Evolutionary conservation across 2,113 vertebrate species (phyloP).

Genomic region (Octodon degus): DNA sequence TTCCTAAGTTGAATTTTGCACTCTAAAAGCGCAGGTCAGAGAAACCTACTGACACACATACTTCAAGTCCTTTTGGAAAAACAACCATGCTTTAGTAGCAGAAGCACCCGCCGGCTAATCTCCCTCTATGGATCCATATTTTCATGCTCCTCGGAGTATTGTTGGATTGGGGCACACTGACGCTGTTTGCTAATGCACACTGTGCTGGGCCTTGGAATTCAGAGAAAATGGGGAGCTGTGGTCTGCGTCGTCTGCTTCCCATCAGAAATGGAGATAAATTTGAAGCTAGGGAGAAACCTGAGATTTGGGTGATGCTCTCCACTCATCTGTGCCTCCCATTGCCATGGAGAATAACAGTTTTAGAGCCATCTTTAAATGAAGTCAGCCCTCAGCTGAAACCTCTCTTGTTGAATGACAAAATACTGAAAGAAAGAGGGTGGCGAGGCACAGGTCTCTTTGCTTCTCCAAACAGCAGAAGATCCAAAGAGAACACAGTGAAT

Average conservation of each 20-base stretch:
- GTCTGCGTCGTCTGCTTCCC: background rate
- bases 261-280: slow-evolving; percentile 38
- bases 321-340: background rate
- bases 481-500: background rate
- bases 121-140: background rate
- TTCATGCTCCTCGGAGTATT: background rate
- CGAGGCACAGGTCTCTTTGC: background rate
- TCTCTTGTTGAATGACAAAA: slow-evolving; percentile 39
- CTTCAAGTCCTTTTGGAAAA: background rate
- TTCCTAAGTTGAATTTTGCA: background rate
- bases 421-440: background rate
- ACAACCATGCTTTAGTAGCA: background rate
- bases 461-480: background rate
- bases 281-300: background rate
- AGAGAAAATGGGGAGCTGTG: background rate
- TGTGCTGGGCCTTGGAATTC: background rate
- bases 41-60: background rate
- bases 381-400: slow-evolving; percentile 25
- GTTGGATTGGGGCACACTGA: background rate
- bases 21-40: background rate
- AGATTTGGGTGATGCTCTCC: background rate
- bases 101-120: background rate
- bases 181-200: background rate
- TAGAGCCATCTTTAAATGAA: slow-evolving; percentile 58
- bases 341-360: slow-evolving; percentile 55